A percentile compares a stretch with the other conserved stretches of the same genome.
Conservation (phyloP, 2,797 vertebrate genomes). For the Microctenopoma lineatum region DNA sequence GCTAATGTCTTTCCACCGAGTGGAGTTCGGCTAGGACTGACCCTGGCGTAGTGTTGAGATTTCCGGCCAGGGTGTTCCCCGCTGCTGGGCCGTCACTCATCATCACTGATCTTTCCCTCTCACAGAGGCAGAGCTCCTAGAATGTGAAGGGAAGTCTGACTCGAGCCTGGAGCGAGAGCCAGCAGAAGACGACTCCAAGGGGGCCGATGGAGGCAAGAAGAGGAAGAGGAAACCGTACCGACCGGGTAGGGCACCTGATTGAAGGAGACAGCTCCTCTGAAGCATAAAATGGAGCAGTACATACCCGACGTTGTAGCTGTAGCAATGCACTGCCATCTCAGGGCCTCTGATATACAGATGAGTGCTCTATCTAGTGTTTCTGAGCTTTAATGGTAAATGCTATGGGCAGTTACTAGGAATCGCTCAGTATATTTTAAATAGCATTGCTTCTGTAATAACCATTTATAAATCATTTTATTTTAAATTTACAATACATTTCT, state of each 20-base stretch:
- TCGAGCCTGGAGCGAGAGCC: conserved; percentile 96
- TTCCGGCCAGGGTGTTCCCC: conserved; percentile 46
- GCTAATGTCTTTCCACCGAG: conserved; percentile 52
- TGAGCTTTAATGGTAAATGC: conserved; percentile 32
- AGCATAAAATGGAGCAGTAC: conserved; percentile 80
- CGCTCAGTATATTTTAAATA: not conserved
- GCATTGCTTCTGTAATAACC: not conserved
- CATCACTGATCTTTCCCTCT: conserved; percentile 63
- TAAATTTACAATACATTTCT: conserved; percentile 7
- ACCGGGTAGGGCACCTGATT: conserved; percentile 87
- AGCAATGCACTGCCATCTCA: conserved; percentile 72
- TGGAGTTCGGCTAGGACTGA: conserved; percentile 58
- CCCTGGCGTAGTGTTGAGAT: conserved; percentile 45
- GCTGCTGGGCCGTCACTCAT: conserved; percentile 68
- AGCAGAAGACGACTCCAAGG: conserved; percentile 93
- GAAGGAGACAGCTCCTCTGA: conserved; percentile 82
- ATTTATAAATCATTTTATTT: not conserved
- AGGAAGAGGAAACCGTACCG: conserved; percentile 98
- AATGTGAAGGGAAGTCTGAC: conserved; percentile 97
- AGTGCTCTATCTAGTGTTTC: conserved; percentile 43
- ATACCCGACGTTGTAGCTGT: conserved; percentile 62
- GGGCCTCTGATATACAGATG: conserved; percentile 46
- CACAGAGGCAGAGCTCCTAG: conserved; percentile 93
- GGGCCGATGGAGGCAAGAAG: conserved; percentile 92
- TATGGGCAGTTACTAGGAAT: conserved; percentile 24